Base-by-base conservation (phyloP, 2,797 vertebrate genomes). In the Clarias platycephalus region DNA sequence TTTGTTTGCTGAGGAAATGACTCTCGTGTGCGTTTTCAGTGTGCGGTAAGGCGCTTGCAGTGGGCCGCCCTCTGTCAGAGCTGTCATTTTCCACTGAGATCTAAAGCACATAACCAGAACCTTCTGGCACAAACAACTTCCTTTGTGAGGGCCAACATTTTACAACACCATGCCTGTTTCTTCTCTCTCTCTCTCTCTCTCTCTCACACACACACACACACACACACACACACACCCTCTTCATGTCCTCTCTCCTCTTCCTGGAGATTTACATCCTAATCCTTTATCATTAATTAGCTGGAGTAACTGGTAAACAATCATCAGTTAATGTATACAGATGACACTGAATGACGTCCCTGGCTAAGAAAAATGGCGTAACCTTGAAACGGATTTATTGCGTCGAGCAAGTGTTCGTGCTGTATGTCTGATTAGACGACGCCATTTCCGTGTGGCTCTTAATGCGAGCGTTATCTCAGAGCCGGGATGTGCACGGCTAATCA, bases 391-490 rank as follows among this genome's bases (percentile, higher is more conserved):
- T 89, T 87, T 86, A 83, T 87, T 58, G 75, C 18, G 66, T 76
- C 84, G 82, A 80, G 80, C 85, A 82, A 89, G 87, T 83, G 86
- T 88, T 78, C 85, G 63, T 81, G 83, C 78, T 57, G 87, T 87
- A 70, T 90, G 89, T 85, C 86, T 90, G 88, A 91, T 90, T 90
- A 90, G 88, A 82, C 83, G 86, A 86, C 83, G 87, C 84, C 88
- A 87, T 90, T 90, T 90, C 78, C 82, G 84, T 37, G 85, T 82
- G 75, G 71, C 74, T 70, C 84, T 84, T 90, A 91, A 88, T 88
- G 87, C 62, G 60, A 78, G 70, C 74, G 82, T 80, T 88, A 78
- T 89, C 88, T 84, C 83, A 70, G 53, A 86, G 81, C 85, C 31
- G 18, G 40, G 77, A 83, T 83, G 67, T 49, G 79, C 74, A 44